Evolutionary conservation across 2,888 invertebrate genomes (phyloP).

Genomic region (Norana najaformis): DNA sequence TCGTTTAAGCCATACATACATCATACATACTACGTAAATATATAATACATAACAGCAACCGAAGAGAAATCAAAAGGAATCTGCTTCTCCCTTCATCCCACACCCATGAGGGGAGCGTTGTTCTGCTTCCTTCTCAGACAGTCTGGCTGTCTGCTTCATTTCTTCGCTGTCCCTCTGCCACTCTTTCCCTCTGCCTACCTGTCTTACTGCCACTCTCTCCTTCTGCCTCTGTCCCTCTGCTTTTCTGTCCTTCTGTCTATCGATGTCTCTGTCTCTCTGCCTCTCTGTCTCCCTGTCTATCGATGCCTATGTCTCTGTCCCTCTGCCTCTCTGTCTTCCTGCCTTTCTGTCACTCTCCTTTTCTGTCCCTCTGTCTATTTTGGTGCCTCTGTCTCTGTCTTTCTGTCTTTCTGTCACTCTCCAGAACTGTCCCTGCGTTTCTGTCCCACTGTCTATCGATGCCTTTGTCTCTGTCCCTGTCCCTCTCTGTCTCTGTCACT

Average conservation of each 20-base stretch:
- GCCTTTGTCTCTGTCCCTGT: too few relatives aligned
- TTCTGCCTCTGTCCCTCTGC: neutral
- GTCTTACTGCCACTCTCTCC: neutral
- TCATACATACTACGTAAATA: neutral
- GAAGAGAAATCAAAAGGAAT: neutral
- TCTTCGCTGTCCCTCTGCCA: too few relatives aligned
- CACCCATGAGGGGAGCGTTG: too few relatives aligned
- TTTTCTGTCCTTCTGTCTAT: neutral
- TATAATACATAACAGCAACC: neutral
- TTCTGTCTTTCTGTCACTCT: neutral
- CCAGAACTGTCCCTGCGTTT: neutral
- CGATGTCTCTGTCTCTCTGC: neutral
- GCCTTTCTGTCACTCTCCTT: neutral
- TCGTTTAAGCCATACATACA: neutral
- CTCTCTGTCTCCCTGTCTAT: neutral
- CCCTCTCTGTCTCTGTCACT: neutral
- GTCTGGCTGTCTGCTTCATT: too few relatives aligned
- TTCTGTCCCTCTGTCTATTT: neutral
- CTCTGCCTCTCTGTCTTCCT: neutral
- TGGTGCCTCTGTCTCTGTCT: neutral
- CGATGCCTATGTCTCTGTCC: neutral
- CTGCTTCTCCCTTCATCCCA: neutral
- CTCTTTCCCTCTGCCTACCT: too few relatives aligned
- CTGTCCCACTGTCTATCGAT: neutral
- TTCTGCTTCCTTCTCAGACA: too few relatives aligned